Evolutionary conservation across 2,888 invertebrate species (phyloP).

Genomic region (Andricus curvator): DNA sequence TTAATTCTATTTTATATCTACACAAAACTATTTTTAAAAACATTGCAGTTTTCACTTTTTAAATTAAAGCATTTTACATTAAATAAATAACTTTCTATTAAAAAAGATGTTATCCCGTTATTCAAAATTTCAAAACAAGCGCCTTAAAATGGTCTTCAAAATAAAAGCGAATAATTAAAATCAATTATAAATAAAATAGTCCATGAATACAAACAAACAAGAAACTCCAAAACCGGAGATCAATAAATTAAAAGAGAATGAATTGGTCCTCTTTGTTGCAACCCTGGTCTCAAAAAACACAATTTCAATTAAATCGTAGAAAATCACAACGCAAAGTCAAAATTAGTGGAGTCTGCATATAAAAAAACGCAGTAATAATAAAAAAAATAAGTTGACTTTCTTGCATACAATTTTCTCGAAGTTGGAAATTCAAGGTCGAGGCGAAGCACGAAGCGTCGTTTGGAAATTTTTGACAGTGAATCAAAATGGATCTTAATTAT

Average conservation of each 20-base stretch:
- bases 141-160: too few species aligned
- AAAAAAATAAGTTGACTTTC: background rate
- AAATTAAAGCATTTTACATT: too few species aligned
- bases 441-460: slow-evolving; percentile 33
- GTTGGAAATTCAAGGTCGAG: slow-evolving; percentile 36
- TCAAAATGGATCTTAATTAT: slow-evolving; percentile 11
- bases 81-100: background rate
- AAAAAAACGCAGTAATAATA: slow-evolving; percentile 3
- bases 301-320: slow-evolving; percentile 6
- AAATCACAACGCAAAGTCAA: background rate
- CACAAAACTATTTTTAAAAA: too few species aligned
- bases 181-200: background rate
- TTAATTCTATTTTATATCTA: too few species aligned
- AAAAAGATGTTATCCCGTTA: background rate
- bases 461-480: slow-evolving; percentile 25
- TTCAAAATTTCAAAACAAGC: background rate
- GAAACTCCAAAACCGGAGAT: background rate
- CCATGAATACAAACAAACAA: background rate
- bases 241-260: background rate
- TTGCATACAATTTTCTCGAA: slow-evolving; percentile 17
- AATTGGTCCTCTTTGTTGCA: background rate
- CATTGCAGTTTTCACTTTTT: too few species aligned
- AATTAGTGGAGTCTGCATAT: background rate
- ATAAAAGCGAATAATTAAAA: background rate
- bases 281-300: background rate